Evolutionary conservation across 2,888 invertebrate species (phyloP).

Genomic region (Drymonia ruficornis): DNA sequence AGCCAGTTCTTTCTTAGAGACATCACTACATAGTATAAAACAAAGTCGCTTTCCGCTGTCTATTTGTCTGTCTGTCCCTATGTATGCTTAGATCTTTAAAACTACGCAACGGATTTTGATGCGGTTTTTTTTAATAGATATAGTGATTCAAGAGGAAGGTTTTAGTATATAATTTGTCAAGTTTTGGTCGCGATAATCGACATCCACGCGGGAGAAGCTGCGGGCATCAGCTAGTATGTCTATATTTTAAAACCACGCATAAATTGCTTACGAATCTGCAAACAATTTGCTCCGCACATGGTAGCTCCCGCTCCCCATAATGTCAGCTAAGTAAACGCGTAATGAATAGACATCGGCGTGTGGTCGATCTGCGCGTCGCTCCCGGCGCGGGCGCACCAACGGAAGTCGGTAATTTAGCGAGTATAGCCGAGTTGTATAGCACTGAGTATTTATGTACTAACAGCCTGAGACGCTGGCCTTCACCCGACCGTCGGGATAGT

Average conservation of each 20-base stretch:
- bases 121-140: no score
- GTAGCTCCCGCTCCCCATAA: constrained; percentile 27
- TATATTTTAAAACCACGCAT: constrained; percentile 8
- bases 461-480: constrained; percentile 51
- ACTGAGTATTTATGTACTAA: constrained; percentile 21
- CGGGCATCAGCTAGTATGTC: no score
- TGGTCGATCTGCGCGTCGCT: constrained; percentile 47
- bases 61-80: no score
- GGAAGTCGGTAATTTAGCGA: constrained; percentile 69
- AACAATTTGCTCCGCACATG: constrained; percentile 33
- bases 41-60: no score
- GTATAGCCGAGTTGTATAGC: constrained; percentile 11
- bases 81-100: no score
- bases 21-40: no score
- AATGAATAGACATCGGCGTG: constrained; percentile 57
- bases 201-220: no score
- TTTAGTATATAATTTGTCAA: no score
- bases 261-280: constrained; percentile 9
- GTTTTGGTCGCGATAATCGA: no score
- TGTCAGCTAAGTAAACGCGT: constrained; percentile 26
- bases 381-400: constrained; percentile 37
- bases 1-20: no score
- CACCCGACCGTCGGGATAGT: constrained; percentile 47
- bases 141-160: no score
- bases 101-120: no score